Percentiles rank a stretch among this genome's conserved stretches.
phyloP scores from a whole-genome alignment of 2,888 invertebrate species.

The Trissolcus japonicus region DNA sequence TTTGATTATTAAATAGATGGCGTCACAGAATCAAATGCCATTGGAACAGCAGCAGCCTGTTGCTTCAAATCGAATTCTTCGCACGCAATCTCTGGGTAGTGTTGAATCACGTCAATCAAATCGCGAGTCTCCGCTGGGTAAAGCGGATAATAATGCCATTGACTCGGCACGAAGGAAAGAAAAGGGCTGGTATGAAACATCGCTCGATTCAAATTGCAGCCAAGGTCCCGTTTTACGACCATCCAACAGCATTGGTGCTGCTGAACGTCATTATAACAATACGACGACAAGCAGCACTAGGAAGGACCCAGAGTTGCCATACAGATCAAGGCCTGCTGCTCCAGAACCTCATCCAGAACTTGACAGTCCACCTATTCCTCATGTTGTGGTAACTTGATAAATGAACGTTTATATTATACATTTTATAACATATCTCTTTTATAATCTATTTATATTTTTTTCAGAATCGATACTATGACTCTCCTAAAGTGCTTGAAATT shows the following conservation, averaged over 20 bases:
- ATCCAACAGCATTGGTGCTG: slow-evolving; percentile 31
- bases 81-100: slow-evolving; percentile 80
- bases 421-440: neutral
- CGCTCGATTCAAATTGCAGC: slow-evolving; percentile 77
- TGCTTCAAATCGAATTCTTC: slow-evolving; percentile 73
- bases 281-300: slow-evolving; percentile 5
- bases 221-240: slow-evolving; percentile 47
- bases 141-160: slow-evolving; percentile 57
- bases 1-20: slow-evolving; percentile 16
- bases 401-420: neutral
- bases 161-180: slow-evolving; percentile 73
- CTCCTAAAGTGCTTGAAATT: slow-evolving; percentile 78
- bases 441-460: neutral
- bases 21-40: slow-evolving; percentile 2
- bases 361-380: slow-evolving; percentile 42
- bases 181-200: slow-evolving; percentile 85
- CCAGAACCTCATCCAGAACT: slow-evolving; percentile 36
- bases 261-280: slow-evolving; percentile 36
- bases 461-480: slow-evolving; percentile 68
- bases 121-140: slow-evolving; percentile 63
- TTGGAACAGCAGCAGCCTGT: slow-evolving; percentile 23
- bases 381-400: slow-evolving; percentile 21
- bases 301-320: slow-evolving; percentile 37
- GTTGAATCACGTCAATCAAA: slow-evolving; percentile 76
- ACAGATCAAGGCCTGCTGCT: slow-evolving; percentile 24